phyloP scores from a whole-genome alignment of 2,113 vertebrate genomes.

The Zingel zingel region DNA sequence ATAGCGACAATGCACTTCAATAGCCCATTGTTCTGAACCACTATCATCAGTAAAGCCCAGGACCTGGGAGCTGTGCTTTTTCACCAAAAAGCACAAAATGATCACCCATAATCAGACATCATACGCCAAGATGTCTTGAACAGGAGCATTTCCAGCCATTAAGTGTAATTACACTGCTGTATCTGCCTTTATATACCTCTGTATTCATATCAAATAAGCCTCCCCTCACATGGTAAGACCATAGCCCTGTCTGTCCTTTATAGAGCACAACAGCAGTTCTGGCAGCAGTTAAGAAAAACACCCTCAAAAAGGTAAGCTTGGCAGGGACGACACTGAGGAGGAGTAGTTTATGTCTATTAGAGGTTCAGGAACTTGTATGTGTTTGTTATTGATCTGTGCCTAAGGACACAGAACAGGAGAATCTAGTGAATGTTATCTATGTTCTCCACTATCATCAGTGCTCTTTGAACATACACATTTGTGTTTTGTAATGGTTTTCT shows the following conservation, averaged over 20 bases:
- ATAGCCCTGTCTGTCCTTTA: conserved; percentile 49
- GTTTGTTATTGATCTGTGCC: conserved; percentile 75
- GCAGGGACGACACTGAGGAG: conserved; percentile 43
- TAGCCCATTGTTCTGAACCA: conserved; percentile 83
- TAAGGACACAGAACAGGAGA: conserved; percentile 60
- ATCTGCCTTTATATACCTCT: conserved; percentile 74
- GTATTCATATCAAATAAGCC: conserved; percentile 79
- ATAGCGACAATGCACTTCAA: conserved; percentile 81
- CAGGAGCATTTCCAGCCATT: conserved; percentile 82
- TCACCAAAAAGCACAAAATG: conserved; percentile 80
- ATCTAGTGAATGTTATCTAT: conserved; percentile 51
- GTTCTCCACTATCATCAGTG: conserved; percentile 8
- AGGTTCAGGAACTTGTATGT: conserved; percentile 57
- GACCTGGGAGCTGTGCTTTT: conserved; percentile 73
- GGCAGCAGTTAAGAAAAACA: conserved; percentile 70
- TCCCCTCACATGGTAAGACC: conserved; percentile 56
- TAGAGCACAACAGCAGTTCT: conserved; percentile 56
- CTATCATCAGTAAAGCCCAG: conserved; percentile 78
- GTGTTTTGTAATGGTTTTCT: background rate
- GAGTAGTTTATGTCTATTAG: conserved; percentile 65
- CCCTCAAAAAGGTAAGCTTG: conserved; percentile 54
- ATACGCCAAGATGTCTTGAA: conserved; percentile 80
- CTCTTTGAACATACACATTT: conserved; percentile 25
- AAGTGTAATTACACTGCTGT: conserved; percentile 81
- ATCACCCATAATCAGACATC: conserved; percentile 83